Percentiles rank a stretch among this genome's conserved stretches.
Conservation (phyloP, 2,113 vertebrate species). For the Glareola pratincola region DNA sequence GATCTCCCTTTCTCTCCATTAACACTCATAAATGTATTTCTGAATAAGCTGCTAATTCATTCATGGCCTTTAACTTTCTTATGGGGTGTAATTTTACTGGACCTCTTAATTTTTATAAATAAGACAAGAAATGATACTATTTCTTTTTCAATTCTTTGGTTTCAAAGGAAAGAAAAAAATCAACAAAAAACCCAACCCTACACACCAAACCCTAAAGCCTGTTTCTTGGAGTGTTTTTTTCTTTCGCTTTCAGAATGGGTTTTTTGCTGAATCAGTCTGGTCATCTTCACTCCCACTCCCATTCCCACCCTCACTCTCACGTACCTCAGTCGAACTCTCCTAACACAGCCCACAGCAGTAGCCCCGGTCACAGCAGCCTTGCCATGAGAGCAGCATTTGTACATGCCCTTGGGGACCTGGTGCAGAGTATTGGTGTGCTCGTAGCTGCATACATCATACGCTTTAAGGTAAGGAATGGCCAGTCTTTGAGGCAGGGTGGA, state of each 20-base stretch:
- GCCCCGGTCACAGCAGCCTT: slow-evolving; percentile 78
- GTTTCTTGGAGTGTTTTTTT: background rate
- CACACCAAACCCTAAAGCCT: background rate
- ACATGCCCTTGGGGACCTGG: slow-evolving; percentile 92
- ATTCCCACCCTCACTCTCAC: slow-evolving; percentile 74
- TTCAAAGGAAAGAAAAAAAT: background rate
- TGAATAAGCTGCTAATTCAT: slow-evolving; percentile 4
- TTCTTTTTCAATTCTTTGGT: background rate
- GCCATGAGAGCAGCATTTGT: slow-evolving; percentile 93
- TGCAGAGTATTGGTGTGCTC: slow-evolving; percentile 94
- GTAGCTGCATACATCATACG: slow-evolving; percentile 94
- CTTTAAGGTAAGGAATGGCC: slow-evolving; percentile 85
- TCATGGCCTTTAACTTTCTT: background rate
- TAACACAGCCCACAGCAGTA: slow-evolving; percentile 11
- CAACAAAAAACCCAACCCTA: background rate
- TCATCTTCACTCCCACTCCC: slow-evolving; percentile 89
- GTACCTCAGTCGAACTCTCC: slow-evolving; percentile 51
- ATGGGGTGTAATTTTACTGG: background rate
- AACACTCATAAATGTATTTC: background rate
- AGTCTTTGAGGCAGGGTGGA: background rate
- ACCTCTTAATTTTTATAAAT: background rate
- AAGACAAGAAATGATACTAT: background rate
- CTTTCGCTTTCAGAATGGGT: slow-evolving; percentile 86
- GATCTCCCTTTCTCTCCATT: slow-evolving; percentile 40
- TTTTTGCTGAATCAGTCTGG: slow-evolving; percentile 92